Percentiles rank a stretch among this genome's conserved stretches.
These are phyloP conservation scores for Spatula clypeata DNA, from an alignment of 2,797 vertebrate genomes.

Conservation along the genomic window DNA sequence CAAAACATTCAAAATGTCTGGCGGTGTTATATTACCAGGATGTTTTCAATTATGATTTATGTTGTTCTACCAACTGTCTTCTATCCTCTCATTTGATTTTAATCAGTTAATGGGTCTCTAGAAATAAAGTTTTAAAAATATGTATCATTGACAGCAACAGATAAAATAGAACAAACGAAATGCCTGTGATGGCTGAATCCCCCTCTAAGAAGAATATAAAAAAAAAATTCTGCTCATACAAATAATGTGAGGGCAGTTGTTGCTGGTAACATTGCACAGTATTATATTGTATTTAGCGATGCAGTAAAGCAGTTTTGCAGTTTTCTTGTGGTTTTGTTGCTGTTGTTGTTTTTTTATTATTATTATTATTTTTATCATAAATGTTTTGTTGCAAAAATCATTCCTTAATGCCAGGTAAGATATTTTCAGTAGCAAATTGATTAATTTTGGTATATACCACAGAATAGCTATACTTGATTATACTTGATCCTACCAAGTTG, in stretches of 20 bases:
- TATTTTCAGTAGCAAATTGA: neutral
- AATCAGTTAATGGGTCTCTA: slow-evolving; percentile 47
- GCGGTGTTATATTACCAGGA: slow-evolving; percentile 20
- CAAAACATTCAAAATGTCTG: slow-evolving; percentile 58
- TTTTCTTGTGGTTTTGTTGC: too few relatives aligned
- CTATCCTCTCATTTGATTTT: slow-evolving; percentile 49
- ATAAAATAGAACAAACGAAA: slow-evolving; percentile 50
- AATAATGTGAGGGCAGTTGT: neutral
- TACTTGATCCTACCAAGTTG: neutral
- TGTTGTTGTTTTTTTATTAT: neutral
- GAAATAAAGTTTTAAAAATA: slow-evolving; percentile 55
- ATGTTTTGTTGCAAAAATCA: neutral
- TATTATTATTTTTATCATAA: neutral
- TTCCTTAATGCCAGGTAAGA: neutral
- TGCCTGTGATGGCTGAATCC: neutral
- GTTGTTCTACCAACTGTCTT: slow-evolving; percentile 60
- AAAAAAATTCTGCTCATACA: neutral
- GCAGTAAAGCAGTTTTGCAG: neutral
- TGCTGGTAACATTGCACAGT: neutral
- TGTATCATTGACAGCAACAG: neutral
- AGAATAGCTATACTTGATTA: neutral
- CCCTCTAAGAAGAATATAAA: neutral
- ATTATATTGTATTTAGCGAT: neutral
- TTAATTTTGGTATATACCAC: neutral
- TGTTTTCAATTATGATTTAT: slow-evolving; percentile 63